Evolutionary conservation across 2,113 vertebrate species (phyloP).

Genomic region (Phaethon lepturus): DNA sequence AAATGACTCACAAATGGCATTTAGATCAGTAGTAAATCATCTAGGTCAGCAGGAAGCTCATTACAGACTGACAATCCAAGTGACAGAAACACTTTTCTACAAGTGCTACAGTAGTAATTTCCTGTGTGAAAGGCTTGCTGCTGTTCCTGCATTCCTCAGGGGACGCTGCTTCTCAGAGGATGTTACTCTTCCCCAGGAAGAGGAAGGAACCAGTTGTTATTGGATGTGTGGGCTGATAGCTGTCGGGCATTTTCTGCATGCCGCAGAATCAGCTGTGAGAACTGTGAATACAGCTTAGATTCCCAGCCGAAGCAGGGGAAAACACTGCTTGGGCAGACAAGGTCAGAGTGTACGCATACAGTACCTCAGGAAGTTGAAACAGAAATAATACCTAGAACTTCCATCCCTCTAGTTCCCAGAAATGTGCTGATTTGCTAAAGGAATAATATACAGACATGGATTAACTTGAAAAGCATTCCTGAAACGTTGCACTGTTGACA

Average conservation of each 20-base stretch:
- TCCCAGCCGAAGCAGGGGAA: conserved; percentile 39
- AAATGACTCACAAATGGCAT: conserved; percentile 49
- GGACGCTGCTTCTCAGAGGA: conserved; percentile 77
- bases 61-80: conserved; percentile 62
- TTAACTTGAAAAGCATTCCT: conserved; percentile 35
- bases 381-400: conserved; percentile 71
- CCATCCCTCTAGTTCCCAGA: conserved; percentile 43
- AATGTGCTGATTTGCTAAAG: conserved; percentile 44
- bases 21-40: conserved; percentile 53
- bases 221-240: conserved; percentile 76
- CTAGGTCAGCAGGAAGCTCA: conserved; percentile 77
- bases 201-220: conserved; percentile 83
- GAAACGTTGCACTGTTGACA: background rate
- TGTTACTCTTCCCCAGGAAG: conserved; percentile 84
- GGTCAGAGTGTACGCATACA: conserved; percentile 35
- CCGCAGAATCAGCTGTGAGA: conserved; percentile 79
- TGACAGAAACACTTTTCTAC: conserved; percentile 72
- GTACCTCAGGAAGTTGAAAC: conserved; percentile 61
- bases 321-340: conserved; percentile 17
- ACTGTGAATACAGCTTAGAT: conserved; percentile 55
- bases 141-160: conserved; percentile 77
- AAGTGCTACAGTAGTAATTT: conserved; percentile 71
- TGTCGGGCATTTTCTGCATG: conserved; percentile 76
- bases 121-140: conserved; percentile 81
- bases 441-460: conserved; percentile 13